A percentile compares a stretch with the other conserved stretches of the same genome.
phyloP scores from a whole-genome alignment of 2,113 vertebrate species.

The Brienomyrus longianalis region DNA sequence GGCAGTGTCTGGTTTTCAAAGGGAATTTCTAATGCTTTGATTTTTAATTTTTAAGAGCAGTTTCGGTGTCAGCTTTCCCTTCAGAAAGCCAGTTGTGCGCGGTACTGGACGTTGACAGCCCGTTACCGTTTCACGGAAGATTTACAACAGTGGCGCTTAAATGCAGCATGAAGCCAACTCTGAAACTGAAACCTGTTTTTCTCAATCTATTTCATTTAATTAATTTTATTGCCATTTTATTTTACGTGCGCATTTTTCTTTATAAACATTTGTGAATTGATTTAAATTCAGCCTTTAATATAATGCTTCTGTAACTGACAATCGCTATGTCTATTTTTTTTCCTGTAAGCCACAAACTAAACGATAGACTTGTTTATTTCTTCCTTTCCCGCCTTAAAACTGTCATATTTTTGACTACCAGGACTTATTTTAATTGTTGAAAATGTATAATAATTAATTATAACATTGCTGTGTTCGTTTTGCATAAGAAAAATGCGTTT shows the following conservation, averaged over 20 bases:
- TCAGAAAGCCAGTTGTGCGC: background rate
- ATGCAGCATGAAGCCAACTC: background rate
- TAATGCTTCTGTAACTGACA: constrained; percentile 12
- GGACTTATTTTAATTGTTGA: background rate
- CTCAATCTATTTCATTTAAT: background rate
- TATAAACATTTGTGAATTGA: background rate
- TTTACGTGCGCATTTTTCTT: background rate
- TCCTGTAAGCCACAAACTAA: background rate
- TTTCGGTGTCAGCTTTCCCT: background rate
- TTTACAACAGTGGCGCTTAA: background rate
- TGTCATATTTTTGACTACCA: background rate
- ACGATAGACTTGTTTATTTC: background rate
- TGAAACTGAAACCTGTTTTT: background rate
- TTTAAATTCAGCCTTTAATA: background rate
- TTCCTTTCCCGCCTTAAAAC: background rate
- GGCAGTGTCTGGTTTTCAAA: background rate
- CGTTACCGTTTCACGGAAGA: background rate
- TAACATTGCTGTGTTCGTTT: background rate
- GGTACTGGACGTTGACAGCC: background rate
- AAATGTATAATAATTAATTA: background rate
- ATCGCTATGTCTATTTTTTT: constrained; percentile 5
- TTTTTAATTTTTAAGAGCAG: background rate
- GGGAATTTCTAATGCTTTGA: constrained; percentile 1
- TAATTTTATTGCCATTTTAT: background rate
- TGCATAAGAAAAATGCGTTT: background rate